These are phyloP conservation scores for Tachyglossus aculeatus DNA, from an alignment of 2,797 vertebrate species.

Conservation along the genomic window DNA sequence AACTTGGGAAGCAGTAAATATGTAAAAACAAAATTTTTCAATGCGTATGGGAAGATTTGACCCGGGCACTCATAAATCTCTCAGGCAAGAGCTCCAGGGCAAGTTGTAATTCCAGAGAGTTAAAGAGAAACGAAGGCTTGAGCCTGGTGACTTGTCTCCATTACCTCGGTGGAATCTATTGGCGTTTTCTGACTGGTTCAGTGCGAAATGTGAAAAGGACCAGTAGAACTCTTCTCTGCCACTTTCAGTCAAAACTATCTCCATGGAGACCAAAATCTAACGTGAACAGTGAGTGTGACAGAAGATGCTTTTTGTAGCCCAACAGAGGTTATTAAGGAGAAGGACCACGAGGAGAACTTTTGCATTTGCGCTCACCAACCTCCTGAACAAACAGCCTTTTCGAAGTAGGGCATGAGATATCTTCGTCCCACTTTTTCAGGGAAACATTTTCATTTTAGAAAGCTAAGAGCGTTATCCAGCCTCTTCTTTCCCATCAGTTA, in stretches of 20 bases:
- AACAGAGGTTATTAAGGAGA: constrained; percentile 53
- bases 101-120: constrained; percentile 86
- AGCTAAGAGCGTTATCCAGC: too few relatives aligned
- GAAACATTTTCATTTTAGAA: too few relatives aligned
- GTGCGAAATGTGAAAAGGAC: constrained; percentile 68
- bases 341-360: constrained; percentile 52
- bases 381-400: constrained; percentile 6
- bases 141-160: constrained; percentile 72
- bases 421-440: too few relatives aligned
- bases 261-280: constrained; percentile 64
- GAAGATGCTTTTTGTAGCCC: constrained; percentile 41
- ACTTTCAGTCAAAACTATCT: constrained; percentile 50
- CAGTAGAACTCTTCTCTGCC: constrained; percentile 58
- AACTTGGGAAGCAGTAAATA: constrained; percentile 80
- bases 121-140: constrained; percentile 79
- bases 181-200: constrained; percentile 77
- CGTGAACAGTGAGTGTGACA: constrained; percentile 22
- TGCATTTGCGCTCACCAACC: constrained; percentile 20
- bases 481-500: too few relatives aligned
- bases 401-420: too few relatives aligned
- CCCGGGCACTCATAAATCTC: constrained; percentile 87
- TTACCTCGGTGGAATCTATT: constrained; percentile 76
- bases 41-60: constrained; percentile 80
- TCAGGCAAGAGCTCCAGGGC: constrained; percentile 79
- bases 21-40: constrained; percentile 86